Conservation (phyloP, 2,797 vertebrate genomes). For the Erithacus rubecula region DNA sequence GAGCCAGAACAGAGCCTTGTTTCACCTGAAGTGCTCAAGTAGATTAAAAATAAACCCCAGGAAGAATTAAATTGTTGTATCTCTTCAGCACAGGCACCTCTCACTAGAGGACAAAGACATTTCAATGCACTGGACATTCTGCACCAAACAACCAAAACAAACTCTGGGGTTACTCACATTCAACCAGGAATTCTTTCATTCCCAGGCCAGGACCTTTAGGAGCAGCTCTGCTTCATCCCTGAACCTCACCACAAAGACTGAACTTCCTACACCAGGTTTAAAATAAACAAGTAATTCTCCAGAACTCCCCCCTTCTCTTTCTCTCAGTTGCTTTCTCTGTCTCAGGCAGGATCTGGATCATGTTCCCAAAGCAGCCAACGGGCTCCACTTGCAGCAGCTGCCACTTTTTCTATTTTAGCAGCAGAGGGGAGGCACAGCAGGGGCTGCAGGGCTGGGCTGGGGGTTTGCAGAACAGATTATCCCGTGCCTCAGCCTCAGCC, state of each 20-base stretch:
- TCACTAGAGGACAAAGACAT: neutral
- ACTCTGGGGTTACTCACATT: neutral
- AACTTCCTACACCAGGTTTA: neutral
- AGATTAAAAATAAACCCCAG: neutral
- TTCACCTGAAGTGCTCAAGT: neutral
- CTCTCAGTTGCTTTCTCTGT: neutral
- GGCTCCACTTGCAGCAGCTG: constrained; percentile 55
- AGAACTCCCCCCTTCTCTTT: neutral
- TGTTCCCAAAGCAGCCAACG: constrained; percentile 27
- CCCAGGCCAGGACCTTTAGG: neutral
- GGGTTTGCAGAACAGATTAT: constrained; percentile 9
- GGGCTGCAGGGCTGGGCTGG: neutral
- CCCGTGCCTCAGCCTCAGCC: neutral
- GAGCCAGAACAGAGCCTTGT: neutral
- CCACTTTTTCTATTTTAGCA: neutral
- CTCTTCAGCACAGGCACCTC: neutral
- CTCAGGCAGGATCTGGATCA: neutral
- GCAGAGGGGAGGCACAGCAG: neutral
- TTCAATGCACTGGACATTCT: neutral
- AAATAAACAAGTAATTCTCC: constrained; percentile 7
- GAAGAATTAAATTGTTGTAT: neutral
- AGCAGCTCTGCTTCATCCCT: neutral
- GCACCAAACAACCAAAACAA: neutral
- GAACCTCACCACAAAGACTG: neutral
- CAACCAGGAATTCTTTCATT: neutral